Base-by-base conservation (phyloP, 2,888 invertebrate genomes). In the Eupithecia inturbata region DNA sequence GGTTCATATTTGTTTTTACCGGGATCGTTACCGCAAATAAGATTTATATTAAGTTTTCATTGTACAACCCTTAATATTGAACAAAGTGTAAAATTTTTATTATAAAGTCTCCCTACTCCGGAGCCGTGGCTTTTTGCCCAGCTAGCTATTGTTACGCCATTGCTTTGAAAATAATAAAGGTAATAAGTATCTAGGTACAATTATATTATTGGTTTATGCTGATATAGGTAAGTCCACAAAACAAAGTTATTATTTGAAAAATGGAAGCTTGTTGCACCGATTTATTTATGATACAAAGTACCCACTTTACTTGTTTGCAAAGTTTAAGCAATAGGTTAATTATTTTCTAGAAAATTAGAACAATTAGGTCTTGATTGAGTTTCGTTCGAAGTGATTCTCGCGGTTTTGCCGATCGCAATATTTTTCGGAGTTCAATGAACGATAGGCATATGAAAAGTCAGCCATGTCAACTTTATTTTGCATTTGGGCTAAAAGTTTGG, bases 391-490 rank as follows among this genome's bases (percentile, higher is more conserved):
- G 9, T 62, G 19, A 19, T 62, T 7, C 31, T 62, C 31, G 19
- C 28, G 16, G 31, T 62, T 28, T 31, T 16, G 31, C 2, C 31
- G 28, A 62, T 19, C 62, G 22, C 22, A 53, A 22, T 53, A 10
- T 39, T 66, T 39, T 39, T 14, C 19, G 7, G 66, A 69, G 77
- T 74, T 75, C 77, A 22, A 63, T 39, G 74, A 69, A 73, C 69
- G 62, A 49, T 68, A n/a, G n/a, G n/a, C n/a, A 6, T 60, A 36
- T 71, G 14, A 63, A 70, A 67, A 71, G 67, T 74, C 45, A 64
- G 45, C 49, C 60, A 64, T 53, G 66, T 53, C 70, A 64, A 68
- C 63, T 45, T 19, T 68, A 64, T 63, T 69, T 73, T 71, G 62
- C n/a, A 71, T 69, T 66, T 68, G 19, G 63, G 39, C 26, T 68